Base-by-base conservation (phyloP, 2,797 vertebrate genomes). In the Eidolon dupreanum region DNA sequence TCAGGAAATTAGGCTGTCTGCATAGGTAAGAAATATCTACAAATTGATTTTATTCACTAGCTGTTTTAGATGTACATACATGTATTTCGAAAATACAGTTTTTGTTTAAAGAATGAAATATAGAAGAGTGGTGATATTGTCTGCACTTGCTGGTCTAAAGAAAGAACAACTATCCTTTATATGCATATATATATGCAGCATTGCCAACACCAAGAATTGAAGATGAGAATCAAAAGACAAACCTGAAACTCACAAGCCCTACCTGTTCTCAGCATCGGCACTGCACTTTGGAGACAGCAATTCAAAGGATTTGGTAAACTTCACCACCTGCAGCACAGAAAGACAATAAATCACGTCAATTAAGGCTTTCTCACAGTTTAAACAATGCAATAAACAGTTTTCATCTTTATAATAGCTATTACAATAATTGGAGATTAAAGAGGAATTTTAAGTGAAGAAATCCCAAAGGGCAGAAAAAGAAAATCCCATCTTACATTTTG, bases 291-390 rank as follows among this genome's bases (percentile, higher is more conserved):
- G 99, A 94, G 99, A 99, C 98, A 99, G 98, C 24, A 99, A 96
- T 97, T 99, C 99, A 97, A 99, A 99, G 8, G 99, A 99, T 98
- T 99, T 99, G 55, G 99, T 99, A 98, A 99, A 99, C 98, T 99
- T 99, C 98, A 99, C 99, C 98, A 99, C 99, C 99, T 99, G 98
- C 83, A 97, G 94, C n/a, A 93, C 49, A 87, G 75, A 96, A 91
- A 96, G 51, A 96, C 79, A 94, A 92, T 73, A 41, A 90, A 96
- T 53, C 41, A 75, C 31, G 38, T 97, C 65, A 97, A 68, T 38
- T 96, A 96, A 70, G 91, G 71, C 63, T 95, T 95, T 79, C 66
- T 83, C 33, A 36, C 15, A 83, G 53, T 66, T 97, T 75, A 87
- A 95, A 93, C 89, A 71, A 84, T 70, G 33, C 41, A 94, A 70